A percentile compares a stretch with the other conserved stretches of the same genome.
These are phyloP conservation scores for Sturnus vulgaris DNA, from an alignment of 2,113 vertebrate species.

Conservation along the genomic window DNA sequence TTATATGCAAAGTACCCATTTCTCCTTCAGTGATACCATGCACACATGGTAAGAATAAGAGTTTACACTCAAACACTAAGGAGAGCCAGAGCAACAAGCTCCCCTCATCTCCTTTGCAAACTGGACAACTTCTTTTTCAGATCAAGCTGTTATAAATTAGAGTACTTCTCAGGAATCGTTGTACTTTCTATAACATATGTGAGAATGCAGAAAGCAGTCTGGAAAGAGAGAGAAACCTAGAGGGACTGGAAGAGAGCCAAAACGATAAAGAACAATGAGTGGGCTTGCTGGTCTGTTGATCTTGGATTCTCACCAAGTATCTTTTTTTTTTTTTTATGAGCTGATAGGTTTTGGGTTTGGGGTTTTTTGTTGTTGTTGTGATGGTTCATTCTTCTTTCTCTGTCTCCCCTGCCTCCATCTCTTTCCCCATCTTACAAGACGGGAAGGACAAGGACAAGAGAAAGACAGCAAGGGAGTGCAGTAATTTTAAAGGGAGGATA, in stretches of 20 bases:
- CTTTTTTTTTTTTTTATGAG: background rate
- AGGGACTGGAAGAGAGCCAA: conserved; percentile 44
- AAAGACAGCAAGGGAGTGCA: background rate
- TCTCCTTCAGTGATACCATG: background rate
- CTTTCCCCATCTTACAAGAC: background rate
- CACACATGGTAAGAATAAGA: background rate
- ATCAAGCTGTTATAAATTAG: conserved; percentile 11
- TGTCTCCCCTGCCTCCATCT: background rate
- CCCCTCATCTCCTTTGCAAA: background rate
- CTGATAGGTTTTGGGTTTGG: background rate
- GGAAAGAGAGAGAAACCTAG: conserved; percentile 29
- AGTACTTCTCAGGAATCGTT: background rate
- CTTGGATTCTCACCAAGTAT: conserved; percentile 51
- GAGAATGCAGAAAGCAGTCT: conserved; percentile 48
- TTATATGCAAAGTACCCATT: background rate
- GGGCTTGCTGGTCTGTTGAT: conserved; percentile 61
- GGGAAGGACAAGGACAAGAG: background rate
- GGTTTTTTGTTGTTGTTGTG: background rate
- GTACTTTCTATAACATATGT: conserved; percentile 40
- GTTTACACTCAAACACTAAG: background rate
- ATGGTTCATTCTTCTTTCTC: background rate
- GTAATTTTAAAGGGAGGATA: background rate
- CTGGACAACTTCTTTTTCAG: background rate
- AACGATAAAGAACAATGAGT: conserved; percentile 54
- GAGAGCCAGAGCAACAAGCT: background rate